phyloP scores from a whole-genome alignment of 2,888 invertebrate genomes.

The Standfussiana lucernea region DNA sequence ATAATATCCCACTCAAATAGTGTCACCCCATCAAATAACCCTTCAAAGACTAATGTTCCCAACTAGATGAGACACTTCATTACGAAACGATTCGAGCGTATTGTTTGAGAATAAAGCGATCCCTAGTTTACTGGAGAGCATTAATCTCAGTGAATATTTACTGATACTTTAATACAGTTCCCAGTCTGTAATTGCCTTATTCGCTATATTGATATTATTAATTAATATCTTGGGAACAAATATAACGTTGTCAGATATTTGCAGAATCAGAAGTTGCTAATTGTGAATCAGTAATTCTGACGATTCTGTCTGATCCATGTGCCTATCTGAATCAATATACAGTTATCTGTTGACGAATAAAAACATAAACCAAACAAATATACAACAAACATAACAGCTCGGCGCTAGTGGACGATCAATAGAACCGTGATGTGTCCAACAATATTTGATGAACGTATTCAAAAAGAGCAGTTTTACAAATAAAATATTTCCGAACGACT shows the following conservation, averaged over 20 bases:
- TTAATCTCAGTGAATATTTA: conserved; percentile 58
- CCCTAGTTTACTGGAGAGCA: conserved; percentile 47
- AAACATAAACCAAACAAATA: not conserved
- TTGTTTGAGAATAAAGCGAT: conserved; percentile 57
- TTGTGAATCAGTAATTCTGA: not conserved
- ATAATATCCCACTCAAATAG: conserved; percentile 15
- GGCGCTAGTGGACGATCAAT: not conserved
- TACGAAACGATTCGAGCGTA: conserved; percentile 41
- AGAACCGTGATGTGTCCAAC: conserved; percentile 24
- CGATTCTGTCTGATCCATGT: no score
- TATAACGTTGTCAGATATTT: conserved; percentile 19
- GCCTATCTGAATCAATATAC: no score
- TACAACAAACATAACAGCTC: not conserved
- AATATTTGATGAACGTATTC: conserved; percentile 45
- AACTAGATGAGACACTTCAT: conserved; percentile 38
- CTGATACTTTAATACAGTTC: conserved; percentile 60
- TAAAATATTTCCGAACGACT: conserved; percentile 19
- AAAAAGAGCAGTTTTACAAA: conserved; percentile 26
- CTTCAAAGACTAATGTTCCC: conserved; percentile 18
- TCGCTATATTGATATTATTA: conserved; percentile 40
- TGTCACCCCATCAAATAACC: conserved; percentile 29
- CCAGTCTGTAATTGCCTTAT: conserved; percentile 44
- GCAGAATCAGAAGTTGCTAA: conserved; percentile 9
- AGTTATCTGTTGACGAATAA: conserved; percentile 2
- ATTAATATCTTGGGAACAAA: conserved; percentile 42